These are phyloP conservation scores for Numenius arquata DNA, from an alignment of 2,113 vertebrate genomes.

Conservation along the genomic window DNA sequence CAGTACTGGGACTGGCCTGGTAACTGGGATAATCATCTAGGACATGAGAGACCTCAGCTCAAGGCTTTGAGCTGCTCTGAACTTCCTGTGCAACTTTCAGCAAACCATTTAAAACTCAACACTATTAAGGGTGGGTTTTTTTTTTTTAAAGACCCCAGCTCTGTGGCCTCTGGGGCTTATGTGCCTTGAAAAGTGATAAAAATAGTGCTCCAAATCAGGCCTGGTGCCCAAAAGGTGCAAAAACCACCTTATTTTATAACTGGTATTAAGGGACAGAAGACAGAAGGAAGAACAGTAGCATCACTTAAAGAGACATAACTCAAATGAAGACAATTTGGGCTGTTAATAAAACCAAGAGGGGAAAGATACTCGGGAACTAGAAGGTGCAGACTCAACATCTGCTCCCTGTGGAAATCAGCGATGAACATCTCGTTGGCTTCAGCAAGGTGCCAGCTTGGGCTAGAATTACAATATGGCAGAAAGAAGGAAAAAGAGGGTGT, in stretches of 20 bases:
- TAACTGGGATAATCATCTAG: background rate
- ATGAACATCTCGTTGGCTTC: accelerated
- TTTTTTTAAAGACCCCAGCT: background rate
- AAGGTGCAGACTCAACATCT: accelerated
- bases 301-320: background rate
- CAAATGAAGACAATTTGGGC: background rate
- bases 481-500: background rate
- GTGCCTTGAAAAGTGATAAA: background rate
- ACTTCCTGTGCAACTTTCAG: accelerated
- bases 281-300: background rate
- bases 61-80: background rate
- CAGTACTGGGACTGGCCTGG: background rate
- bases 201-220: background rate
- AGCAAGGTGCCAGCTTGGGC: background rate
- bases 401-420: background rate
- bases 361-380: background rate
- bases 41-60: background rate
- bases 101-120: background rate
- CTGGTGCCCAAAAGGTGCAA: background rate
- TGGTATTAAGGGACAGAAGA: background rate
- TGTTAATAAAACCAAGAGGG: background rate
- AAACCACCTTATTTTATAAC: background rate
- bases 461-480: accelerated
- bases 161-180: background rate
- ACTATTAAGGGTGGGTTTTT: background rate